Evolutionary conservation across 1,140 invertebrate species (phyloP).

Genomic region (Calephelis nemesis): DNA sequence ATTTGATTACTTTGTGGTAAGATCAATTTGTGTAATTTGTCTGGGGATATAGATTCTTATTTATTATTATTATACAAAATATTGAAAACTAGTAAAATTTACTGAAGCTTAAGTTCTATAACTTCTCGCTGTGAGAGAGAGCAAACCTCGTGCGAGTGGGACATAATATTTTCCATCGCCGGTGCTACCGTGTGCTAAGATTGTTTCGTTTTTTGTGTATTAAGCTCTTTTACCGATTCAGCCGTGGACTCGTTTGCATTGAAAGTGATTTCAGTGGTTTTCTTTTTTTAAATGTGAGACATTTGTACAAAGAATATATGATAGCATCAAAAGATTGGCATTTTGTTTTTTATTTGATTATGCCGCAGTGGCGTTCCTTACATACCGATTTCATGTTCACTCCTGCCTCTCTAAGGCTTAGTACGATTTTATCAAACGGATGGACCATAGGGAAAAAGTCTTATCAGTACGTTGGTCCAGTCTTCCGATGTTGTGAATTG

Average conservation of each 20-base stretch:
- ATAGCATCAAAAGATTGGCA: conserved; percentile 14
- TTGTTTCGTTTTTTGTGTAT: conserved; percentile 21
- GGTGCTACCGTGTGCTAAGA: conserved; percentile 25
- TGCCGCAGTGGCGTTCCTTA: neutral
- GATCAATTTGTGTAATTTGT: too few species aligned
- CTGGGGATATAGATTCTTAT: too few species aligned
- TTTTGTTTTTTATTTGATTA: conserved; percentile 10
- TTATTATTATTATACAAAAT: too few species aligned
- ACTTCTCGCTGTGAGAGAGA: neutral
- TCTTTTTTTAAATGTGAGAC: conserved; percentile 15
- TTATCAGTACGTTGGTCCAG: too few species aligned
- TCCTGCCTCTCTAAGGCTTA: neutral
- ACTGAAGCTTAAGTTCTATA: too few species aligned
- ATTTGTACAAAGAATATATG: conserved; percentile 16
- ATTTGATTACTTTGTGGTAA: too few species aligned
- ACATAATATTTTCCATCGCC: conserved; percentile 21
- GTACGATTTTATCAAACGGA: too few species aligned
- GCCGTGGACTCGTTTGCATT: conserved; percentile 22
- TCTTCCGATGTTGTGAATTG: too few species aligned
- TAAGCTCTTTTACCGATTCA: conserved; percentile 20
- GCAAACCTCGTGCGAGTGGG: conserved; percentile 1
- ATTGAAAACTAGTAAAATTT: too few species aligned
- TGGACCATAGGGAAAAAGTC: too few species aligned
- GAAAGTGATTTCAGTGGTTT: conserved; percentile 21
- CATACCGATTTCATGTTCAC: conserved; percentile 1